Evolutionary conservation across 2,797 vertebrate genomes (phyloP).

Genomic region (Pangasius djambal): DNA sequence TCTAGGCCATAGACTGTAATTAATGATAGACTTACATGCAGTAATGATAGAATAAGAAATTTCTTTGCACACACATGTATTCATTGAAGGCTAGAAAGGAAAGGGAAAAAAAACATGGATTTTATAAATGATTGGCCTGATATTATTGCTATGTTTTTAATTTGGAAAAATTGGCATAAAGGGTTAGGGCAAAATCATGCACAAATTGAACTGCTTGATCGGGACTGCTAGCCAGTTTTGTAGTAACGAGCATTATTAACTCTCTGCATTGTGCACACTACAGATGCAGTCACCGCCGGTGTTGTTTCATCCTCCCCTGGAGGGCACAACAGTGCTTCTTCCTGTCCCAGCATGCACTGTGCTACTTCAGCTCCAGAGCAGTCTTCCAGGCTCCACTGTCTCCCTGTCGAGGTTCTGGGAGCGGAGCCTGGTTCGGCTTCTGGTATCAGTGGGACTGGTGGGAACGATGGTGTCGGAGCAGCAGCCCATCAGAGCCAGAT

Average conservation of each 20-base stretch:
- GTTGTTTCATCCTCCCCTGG: constrained; percentile 93
- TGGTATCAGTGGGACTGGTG: constrained; percentile 59
- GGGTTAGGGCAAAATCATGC: constrained; percentile 72
- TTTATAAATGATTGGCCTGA: constrained; percentile 24
- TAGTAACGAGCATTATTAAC: constrained; percentile 83
- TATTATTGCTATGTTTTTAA: constrained; percentile 14
- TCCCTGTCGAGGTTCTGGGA: constrained; percentile 80
- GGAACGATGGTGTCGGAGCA: constrained; percentile 58
- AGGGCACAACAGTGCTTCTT: constrained; percentile 90
- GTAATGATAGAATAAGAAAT: constrained; percentile 5
- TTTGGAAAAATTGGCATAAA: constrained; percentile 74
- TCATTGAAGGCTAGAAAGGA: constrained; percentile 14
- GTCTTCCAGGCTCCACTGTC: constrained; percentile 89
- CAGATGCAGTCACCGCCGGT: constrained; percentile 93
- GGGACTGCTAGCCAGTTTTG: constrained; percentile 97
- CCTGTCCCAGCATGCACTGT: constrained; percentile 88
- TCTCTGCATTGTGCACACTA: constrained; percentile 87
- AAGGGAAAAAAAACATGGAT: neutral
- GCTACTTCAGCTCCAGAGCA: constrained; percentile 95
- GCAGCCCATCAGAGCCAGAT: constrained; percentile 84
- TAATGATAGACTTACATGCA: constrained; percentile 19
- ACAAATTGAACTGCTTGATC: constrained; percentile 90
- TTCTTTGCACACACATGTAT: constrained; percentile 2
- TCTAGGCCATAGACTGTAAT: constrained; percentile 33
- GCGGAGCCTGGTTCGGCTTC: constrained; percentile 68